phyloP scores from a whole-genome alignment of 2,113 vertebrate genomes.

The Nothobranchius furzeri region DNA sequence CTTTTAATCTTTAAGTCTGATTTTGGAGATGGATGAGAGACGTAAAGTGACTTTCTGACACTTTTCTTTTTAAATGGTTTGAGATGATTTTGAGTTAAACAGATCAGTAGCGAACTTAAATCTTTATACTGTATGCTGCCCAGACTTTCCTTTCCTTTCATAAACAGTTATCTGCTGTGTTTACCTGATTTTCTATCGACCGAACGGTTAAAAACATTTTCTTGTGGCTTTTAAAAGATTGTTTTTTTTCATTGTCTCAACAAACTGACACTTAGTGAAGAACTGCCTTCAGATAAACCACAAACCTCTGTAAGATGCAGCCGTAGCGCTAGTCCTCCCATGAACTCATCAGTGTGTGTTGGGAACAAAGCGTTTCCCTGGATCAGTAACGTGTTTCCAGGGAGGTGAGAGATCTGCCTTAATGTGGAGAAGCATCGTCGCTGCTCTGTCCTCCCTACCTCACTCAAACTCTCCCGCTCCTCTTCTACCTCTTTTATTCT shows the following conservation, averaged over 20 bases:
- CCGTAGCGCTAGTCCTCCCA: slow-evolving; percentile 11
- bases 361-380: neutral
- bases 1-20: no score
- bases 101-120: neutral
- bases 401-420: slow-evolving; percentile 60
- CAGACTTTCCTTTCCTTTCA: neutral
- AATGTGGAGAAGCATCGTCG: slow-evolving; percentile 45
- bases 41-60: no score
- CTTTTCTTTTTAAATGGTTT: no score
- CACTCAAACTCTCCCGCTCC: slow-evolving; percentile 43
- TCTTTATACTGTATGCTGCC: neutral
- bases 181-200: slow-evolving; percentile 16
- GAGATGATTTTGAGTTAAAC: no score
- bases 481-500: neutral
- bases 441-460: slow-evolving; percentile 64
- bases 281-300: neutral
- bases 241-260: neutral
- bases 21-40: no score
- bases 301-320: neutral
- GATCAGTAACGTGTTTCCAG: slow-evolving; percentile 16
- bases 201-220: slow-evolving; percentile 2
- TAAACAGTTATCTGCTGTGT: neutral
- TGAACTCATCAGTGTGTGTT: slow-evolving; percentile 20
- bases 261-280: neutral
- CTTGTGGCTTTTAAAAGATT: slow-evolving; percentile 4